Evolutionary conservation across 2,888 invertebrate species (phyloP).

Genomic region (Nemurella pictetii): DNA sequence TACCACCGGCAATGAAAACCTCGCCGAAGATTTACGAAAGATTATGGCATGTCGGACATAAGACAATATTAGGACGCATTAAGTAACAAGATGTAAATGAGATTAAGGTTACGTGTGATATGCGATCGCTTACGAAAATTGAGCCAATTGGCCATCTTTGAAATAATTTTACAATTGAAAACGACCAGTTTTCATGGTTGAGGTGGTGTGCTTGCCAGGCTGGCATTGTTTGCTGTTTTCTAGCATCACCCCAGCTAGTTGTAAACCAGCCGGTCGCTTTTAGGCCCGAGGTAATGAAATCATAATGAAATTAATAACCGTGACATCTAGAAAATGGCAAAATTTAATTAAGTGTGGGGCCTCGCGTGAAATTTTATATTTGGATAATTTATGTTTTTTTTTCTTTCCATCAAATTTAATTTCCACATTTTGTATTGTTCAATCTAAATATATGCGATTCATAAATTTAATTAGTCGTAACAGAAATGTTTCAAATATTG

Average conservation of each 20-base stretch:
- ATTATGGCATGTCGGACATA: background rate
- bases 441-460: background rate
- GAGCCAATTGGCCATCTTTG: constrained; percentile 6
- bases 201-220: background rate
- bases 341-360: background rate
- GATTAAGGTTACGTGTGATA: constrained; percentile 15
- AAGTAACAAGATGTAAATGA: background rate
- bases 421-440: background rate
- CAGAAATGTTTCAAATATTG: background rate
- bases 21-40: background rate
- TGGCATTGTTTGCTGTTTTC: background rate
- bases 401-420: background rate
- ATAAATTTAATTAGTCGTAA: background rate
- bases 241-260: background rate
- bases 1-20: background rate
- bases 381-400: background rate
- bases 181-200: background rate
- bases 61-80: constrained; percentile 18
- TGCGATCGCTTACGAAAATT: constrained; percentile 8
- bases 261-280: background rate
- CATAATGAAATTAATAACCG: constrained; percentile 15
- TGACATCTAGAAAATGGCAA: constrained; percentile 10
- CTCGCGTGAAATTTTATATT: background rate
- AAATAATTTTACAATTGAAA: background rate
- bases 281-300: background rate